A percentile compares a stretch with the other conserved stretches of the same genome.
Evolutionary conservation across 1,140 invertebrate genomes (phyloP).

Genomic region (Tachypleus tridentatus): DNA sequence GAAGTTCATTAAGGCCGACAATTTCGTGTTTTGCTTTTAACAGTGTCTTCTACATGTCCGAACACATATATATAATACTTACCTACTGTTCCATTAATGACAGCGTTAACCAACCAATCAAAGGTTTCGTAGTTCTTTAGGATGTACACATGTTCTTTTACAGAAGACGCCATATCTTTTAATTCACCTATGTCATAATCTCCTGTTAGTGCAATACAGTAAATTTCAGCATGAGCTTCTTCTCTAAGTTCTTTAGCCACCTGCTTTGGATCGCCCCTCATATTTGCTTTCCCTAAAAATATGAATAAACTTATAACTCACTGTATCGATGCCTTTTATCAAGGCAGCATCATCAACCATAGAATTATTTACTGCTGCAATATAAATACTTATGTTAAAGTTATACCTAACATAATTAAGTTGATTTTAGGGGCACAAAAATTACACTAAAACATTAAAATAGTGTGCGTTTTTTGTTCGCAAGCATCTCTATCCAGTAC

Average conservation of each 20-base stretch:
- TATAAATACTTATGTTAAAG: too few relatives aligned
- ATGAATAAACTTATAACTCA: background rate
- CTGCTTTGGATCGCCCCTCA: constrained; percentile 12
- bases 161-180: constrained; percentile 9
- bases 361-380: too few relatives aligned
- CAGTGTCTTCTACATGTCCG: too few relatives aligned
- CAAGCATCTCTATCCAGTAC: too few relatives aligned
- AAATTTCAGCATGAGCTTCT: constrained; percentile 10
- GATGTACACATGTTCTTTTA: constrained; percentile 15
- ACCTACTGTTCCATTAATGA: constrained; percentile 14
- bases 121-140: constrained; percentile 9
- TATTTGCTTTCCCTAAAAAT: constrained; percentile 13
- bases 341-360: background rate
- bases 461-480: too few relatives aligned
- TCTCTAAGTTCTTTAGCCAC: constrained; percentile 10
- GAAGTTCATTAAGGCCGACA: too few relatives aligned
- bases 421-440: too few relatives aligned
- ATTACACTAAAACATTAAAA: too few relatives aligned
- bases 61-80: background rate
- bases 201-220: constrained; percentile 12
- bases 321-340: background rate
- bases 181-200: constrained; percentile 1
- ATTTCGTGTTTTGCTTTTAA: too few relatives aligned
- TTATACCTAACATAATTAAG: too few relatives aligned
- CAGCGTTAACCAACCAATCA: constrained; percentile 8